Conservation (phyloP, 2,797 vertebrate species). For the Eulemur coronatus region DNA sequence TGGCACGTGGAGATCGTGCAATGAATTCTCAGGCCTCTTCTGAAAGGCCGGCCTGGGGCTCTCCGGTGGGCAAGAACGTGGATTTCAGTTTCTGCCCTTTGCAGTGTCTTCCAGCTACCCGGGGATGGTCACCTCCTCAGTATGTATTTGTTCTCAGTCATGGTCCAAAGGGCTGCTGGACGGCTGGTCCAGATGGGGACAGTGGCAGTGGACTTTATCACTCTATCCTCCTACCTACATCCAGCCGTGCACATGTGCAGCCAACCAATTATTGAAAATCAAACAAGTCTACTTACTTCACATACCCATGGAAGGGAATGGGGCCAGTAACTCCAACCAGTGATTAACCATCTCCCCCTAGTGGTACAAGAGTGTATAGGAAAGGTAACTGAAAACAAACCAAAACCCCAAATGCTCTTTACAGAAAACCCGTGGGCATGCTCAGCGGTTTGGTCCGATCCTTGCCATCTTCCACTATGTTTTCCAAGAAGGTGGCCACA, state of each 20-base stretch:
- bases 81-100: neutral
- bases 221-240: neutral
- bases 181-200: neutral
- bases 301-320: no score
- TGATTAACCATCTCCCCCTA: neutral
- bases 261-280: neutral
- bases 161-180: neutral
- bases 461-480: neutral
- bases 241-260: neutral
- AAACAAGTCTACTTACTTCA: neutral
- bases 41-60: neutral
- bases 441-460: neutral
- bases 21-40: neutral
- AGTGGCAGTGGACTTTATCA: neutral
- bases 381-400: neutral
- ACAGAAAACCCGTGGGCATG: neutral
- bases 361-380: neutral
- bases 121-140: neutral
- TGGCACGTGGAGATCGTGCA: accelerated
- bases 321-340: accelerated
- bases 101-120: neutral
- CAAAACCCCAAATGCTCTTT: neutral
- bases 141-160: neutral
- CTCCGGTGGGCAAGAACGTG: neutral
- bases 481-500: neutral